Conservation (phyloP, 2,113 vertebrate genomes). For the Entelurus aequoreus region DNA sequence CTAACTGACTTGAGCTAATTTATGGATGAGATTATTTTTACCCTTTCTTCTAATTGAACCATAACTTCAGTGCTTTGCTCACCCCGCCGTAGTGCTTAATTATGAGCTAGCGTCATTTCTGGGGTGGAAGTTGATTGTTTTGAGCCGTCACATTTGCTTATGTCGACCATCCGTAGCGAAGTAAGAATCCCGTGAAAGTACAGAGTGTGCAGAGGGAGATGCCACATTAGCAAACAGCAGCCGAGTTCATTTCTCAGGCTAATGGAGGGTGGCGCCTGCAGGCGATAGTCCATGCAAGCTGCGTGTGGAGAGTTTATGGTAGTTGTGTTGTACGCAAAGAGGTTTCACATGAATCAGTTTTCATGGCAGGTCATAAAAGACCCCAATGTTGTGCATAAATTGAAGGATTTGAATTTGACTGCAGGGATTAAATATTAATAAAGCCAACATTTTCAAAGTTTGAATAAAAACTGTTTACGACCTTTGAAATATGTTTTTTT, state of each 20-base stretch:
- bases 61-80: slow-evolving; percentile 51
- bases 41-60: slow-evolving; percentile 60
- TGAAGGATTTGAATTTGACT: too few relatives aligned
- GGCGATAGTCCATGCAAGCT: slow-evolving; percentile 30
- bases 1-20: slow-evolving; percentile 75
- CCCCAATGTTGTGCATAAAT: too few relatives aligned
- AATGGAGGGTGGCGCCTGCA: slow-evolving; percentile 39
- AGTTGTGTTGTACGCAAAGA: slow-evolving; percentile 16
- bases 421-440: too few relatives aligned
- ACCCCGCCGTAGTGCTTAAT: slow-evolving; percentile 37
- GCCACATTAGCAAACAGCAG: slow-evolving; percentile 22
- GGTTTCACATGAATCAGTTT: too few relatives aligned
- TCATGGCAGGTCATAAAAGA: too few relatives aligned
- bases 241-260: slow-evolving; percentile 48
- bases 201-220: slow-evolving; percentile 4
- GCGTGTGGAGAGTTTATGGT: slow-evolving; percentile 17
- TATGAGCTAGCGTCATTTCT: slow-evolving; percentile 25
- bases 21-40: slow-evolving; percentile 71
- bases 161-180: slow-evolving; percentile 29
- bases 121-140: slow-evolving; percentile 29
- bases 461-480: too few relatives aligned
- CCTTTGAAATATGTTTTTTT: too few relatives aligned
- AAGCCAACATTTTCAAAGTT: too few relatives aligned
- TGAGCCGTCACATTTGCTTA: slow-evolving; percentile 48
- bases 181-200: slow-evolving; percentile 23